phyloP scores from a whole-genome alignment of 1,140 invertebrate genomes.

The Aphelinus certus region DNA sequence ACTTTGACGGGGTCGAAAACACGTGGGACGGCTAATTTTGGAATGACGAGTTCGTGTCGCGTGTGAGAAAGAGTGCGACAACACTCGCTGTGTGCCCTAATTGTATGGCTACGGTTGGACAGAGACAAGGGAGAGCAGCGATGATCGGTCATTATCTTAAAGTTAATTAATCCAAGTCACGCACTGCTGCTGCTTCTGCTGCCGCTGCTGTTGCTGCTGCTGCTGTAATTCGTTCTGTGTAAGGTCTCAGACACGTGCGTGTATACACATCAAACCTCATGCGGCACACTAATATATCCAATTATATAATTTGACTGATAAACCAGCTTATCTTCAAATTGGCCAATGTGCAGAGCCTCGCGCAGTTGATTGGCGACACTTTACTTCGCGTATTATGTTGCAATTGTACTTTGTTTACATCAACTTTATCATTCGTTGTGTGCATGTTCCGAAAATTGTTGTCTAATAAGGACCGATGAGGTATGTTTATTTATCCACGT shows the following conservation, averaged over 20 bases:
- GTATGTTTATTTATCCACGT: too few species aligned
- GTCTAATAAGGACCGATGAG: too few species aligned
- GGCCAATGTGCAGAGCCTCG: neutral
- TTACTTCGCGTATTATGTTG: too few species aligned
- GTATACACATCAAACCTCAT: neutral
- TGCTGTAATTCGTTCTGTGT: neutral
- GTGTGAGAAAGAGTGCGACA: neutral
- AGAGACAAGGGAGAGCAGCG: neutral
- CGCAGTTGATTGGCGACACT: too few species aligned
- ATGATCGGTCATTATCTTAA: neutral
- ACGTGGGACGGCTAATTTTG: too few species aligned
- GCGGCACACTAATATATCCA: neutral
- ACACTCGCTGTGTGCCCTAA: neutral
- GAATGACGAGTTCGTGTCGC: neutral
- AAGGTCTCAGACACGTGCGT: neutral
- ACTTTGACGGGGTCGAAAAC: too few species aligned
- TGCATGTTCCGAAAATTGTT: too few species aligned
- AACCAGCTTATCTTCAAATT: neutral
- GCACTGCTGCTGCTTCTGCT: neutral
- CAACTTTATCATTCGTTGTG: too few species aligned
- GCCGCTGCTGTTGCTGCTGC: too few species aligned
- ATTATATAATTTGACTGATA: slow-evolving; percentile 15
- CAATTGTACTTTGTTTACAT: too few species aligned
- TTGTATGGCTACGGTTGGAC: too few species aligned
- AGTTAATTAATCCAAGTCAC: slow-evolving; percentile 29